Evolutionary conservation across 2,888 invertebrate species (phyloP), one percentile per base, ranked within the genome.

Genomic region (Coelogynopora nodosa): DNA sequence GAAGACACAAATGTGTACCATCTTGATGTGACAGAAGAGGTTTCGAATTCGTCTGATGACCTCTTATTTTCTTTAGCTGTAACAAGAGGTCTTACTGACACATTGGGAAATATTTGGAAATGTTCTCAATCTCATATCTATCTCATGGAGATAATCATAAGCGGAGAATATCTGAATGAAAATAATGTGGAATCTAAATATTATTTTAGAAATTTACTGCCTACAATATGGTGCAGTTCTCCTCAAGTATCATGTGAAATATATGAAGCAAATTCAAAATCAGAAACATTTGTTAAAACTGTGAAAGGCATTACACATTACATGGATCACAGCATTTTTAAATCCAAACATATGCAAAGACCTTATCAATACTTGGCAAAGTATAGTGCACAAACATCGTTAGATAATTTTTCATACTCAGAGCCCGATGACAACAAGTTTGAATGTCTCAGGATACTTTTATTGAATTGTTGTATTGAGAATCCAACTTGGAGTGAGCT

Each of bases 401-500:
- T 74, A 2, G 74, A 74, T 74, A 5, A 74, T 2, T 74, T 74
- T 26, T n/a, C 18, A 23, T 74, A 74, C 27, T 23, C 2, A n/a
- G 74, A 26, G 5, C 74, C 74, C 2, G 23, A 13, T n/a, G 27
- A 74, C 5, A 23, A 26, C 27, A 74, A 74, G 23, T 5, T 5
- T 23, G 74, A 5, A 13, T 74, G 74, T 74, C 27, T 74, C 23
- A 74, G 27, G 2, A 74, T 23, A 13, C 74, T 74, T 74, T 74
- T 74, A 26, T 2, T 5, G 5, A n/a, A 89, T 86, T 90, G 90
- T 88, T 89, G 89, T 13, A 86, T 89, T 2, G 30, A 67, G 0
- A 89, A 90, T 31, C 90, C 90, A 0, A 89, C 89, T 0, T 90
- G 90, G 90, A 87, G 89, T 49, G 90, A 90, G 86, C 84, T 90